These are phyloP conservation scores for Drosophila mayaguana DNA, from an alignment of 2,888 invertebrate genomes.

Conservation along the genomic window DNA sequence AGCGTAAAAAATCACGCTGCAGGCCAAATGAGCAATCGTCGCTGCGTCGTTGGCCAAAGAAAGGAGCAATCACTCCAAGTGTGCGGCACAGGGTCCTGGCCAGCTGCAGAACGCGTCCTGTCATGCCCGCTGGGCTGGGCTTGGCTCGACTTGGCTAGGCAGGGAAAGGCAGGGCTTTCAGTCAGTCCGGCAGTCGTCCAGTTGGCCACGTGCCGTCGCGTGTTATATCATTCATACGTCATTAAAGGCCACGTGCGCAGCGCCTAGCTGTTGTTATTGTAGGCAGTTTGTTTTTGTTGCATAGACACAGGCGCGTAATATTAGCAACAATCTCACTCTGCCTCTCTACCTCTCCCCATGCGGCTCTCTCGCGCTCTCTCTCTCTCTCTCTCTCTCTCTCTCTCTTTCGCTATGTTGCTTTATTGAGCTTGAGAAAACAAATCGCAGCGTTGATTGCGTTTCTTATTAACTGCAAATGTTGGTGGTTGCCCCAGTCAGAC, in stretches of 20 bases:
- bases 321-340: conserved; percentile 58
- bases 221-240: conserved; percentile 86
- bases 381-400: background rate
- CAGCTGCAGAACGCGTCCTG: conserved; percentile 46
- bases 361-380: background rate
- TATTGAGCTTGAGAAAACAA: conserved; percentile 83
- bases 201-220: conserved; percentile 75
- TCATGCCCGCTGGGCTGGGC: conserved; percentile 58
- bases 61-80: conserved; percentile 61
- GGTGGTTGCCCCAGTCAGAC: conserved; percentile 61
- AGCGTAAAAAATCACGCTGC: conserved; percentile 51
- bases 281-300: conserved; percentile 74
- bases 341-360: background rate
- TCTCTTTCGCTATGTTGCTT: conserved; percentile 33
- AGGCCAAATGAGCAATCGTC: conserved; percentile 68
- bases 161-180: conserved; percentile 7
- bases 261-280: conserved; percentile 59
- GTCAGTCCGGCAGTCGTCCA: conserved; percentile 50
- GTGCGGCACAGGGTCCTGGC: conserved; percentile 35
- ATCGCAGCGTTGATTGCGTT: conserved; percentile 83
- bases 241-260: conserved; percentile 85
- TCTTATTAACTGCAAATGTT: conserved; percentile 74
- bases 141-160: background rate
- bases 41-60: conserved; percentile 30
- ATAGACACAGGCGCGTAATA: conserved; percentile 60